Evolutionary conservation across 2,113 vertebrate genomes (phyloP), one percentile per base, ranked within the genome.

Genomic region (Rafetus swinhoei): DNA sequence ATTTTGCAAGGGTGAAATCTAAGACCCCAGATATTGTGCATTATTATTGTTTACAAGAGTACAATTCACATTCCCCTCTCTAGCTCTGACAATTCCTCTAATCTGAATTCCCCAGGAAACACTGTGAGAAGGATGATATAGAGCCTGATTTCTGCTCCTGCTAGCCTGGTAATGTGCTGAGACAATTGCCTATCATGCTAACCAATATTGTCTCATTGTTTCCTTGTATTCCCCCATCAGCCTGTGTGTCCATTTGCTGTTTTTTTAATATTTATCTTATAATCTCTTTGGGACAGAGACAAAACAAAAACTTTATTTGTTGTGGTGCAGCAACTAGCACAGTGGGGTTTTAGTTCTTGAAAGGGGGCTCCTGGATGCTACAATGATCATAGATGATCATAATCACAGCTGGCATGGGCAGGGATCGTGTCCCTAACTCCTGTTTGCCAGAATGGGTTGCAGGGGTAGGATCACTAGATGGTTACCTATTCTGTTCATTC

Each of bases 61-160:
- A 45, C 65, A 69, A 8, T 35, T 27, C 4, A 7, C 7, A 93
- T 55, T 39, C 87, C 69, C 3, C 81, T 72, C 11, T 76, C 27
- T 29, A 72, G 5, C 9, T 56, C 52, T 39, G 45, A 27, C 1
- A 84, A 4, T 11, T 35, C 87, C 72, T 87, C 45, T 87, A 9
- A 87, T 50, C 11, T 62, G 55, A 82, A 82, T 86, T 93, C 65
- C 45, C 25, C 27, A 55, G 32, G 45, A 18, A 32, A 35, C 22
- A 35, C 19, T 82, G 82, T 54, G 84, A 84, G 62, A 45, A 86
- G 54, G 35, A 39, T 13, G 12, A 76, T 76, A 35, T 16, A 82
- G 89, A 56, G 77, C 55, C 59, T 91, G 81, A 92, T 90, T 92
- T 95, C 27, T 91, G 80, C 24, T 96, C 83, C 92, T 85, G 39